Evolutionary conservation across 2,113 vertebrate species (phyloP).

Genomic region (Channa maculata): DNA sequence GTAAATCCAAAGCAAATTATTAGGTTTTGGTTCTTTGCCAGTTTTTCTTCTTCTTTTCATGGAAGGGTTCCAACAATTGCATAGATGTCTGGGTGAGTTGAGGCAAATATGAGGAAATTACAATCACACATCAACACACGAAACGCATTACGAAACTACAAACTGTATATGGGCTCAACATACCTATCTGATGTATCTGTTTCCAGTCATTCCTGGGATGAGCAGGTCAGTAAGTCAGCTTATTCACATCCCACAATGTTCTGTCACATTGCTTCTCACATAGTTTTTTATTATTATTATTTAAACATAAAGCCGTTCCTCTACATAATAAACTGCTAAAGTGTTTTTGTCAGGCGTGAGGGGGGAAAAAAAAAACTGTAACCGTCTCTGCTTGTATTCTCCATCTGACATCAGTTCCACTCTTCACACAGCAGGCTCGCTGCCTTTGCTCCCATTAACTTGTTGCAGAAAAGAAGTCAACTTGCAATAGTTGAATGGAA

Average conservation of each 20-base stretch:
- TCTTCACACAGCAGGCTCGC: neutral
- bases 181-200: too few species aligned
- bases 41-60: too few species aligned
- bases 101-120: too few species aligned
- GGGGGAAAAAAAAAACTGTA: too few species aligned
- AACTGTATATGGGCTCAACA: too few species aligned
- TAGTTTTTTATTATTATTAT: too few species aligned
- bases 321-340: neutral
- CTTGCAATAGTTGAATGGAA: slow-evolving; percentile 7
- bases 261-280: neutral
- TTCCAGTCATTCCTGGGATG: neutral
- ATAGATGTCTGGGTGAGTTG: too few species aligned
- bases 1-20: too few species aligned
- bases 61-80: too few species aligned
- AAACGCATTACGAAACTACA: too few species aligned
- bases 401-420: slow-evolving; percentile 5
- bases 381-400: neutral
- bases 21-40: too few species aligned
- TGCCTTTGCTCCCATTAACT: slow-evolving; percentile 2
- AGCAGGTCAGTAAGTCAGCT: slow-evolving; percentile 27
- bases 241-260: slow-evolving; percentile 17
- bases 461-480: slow-evolving; percentile 21
- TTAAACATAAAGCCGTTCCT: neutral
- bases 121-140: too few species aligned
- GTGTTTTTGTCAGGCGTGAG: neutral